Base-by-base conservation (phyloP, 2,888 invertebrate genomes). In the Pimpla rufipes region DNA sequence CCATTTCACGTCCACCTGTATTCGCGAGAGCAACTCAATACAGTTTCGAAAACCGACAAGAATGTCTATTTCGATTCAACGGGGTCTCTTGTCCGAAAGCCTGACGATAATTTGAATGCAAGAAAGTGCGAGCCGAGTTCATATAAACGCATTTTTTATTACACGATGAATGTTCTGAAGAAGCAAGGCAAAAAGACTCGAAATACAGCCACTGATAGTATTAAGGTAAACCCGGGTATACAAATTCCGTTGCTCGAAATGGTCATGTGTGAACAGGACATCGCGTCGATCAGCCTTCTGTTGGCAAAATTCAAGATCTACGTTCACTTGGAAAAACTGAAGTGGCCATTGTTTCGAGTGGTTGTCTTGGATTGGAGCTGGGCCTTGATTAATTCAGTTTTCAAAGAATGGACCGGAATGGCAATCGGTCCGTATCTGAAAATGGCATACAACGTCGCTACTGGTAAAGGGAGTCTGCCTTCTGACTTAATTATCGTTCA, bases 361-460 rank as follows among this genome's bases (percentile, higher is more conserved):
- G n/a, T n/a, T n/a, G n/a, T 47, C 4, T 42, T 67, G 7, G 66
- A 67, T 21, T 67, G 66, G 47, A 45, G 45, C 29, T 67, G 66
- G 66, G 8, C 57, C 8, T 21, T 57, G 29, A 64, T 64, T 8
- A 37, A 64, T 40, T 35, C 62, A n/a, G 18, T 64, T 16, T 18
- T 64, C 10, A 64, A 64, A 40, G 40, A 40, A 35, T 64, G 62
- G 62, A 40, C 62, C n/a, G 62, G 62, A 64, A 64, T 64, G 62
- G 7, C 62, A 40, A 64, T 64, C 18, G 40, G 62, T 18, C 13
- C 35, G 62, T 42, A 64, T 13, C 42, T 64, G 21, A 42, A 37
- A 64, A 64, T 64, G 64, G 18, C 64, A 8, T 64, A 64, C 11
- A 64, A 42, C 40, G 10, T 64, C 40, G 42, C 40, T 23, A 64